phyloP scores from a whole-genome alignment of 2,797 vertebrate species.

The Lutjanus campechanus region DNA sequence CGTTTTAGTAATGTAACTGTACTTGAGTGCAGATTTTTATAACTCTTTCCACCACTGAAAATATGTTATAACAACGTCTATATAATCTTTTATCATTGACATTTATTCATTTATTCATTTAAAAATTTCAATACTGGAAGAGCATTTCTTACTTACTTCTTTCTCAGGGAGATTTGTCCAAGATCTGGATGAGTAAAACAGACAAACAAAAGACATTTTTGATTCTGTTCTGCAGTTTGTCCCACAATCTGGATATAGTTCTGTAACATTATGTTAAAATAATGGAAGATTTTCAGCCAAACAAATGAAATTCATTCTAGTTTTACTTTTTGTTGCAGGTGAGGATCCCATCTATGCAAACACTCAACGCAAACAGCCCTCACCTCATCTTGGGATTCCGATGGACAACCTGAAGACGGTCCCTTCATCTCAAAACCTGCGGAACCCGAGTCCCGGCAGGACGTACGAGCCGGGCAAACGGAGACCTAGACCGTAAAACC shows the following conservation, averaged over 20 bases:
- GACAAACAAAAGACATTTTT: neutral
- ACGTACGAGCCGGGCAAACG: constrained; percentile 14
- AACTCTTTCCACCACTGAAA: too few species aligned
- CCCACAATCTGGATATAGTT: too few species aligned
- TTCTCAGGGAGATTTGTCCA: neutral
- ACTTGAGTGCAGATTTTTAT: too few species aligned
- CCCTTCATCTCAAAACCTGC: constrained; percentile 21
- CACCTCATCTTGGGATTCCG: constrained; percentile 6
- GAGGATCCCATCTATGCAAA: constrained; percentile 75
- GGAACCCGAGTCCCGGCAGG: constrained; percentile 24
- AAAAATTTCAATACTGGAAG: too few species aligned
- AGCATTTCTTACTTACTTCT: neutral
- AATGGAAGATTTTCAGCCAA: neutral
- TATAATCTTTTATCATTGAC: too few species aligned
- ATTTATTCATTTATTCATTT: neutral
- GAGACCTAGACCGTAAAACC: constrained; percentile 11
- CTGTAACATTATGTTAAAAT: neutral
- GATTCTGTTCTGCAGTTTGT: neutral
- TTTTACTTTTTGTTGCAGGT: constrained; percentile 11
- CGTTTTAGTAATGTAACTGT: too few species aligned
- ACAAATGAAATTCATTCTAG: neutral
- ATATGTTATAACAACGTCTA: too few species aligned
- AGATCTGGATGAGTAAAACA: neutral
- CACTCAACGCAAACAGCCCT: constrained; percentile 57
- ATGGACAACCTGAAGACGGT: constrained; percentile 22